Percentiles rank a stretch among this genome's conserved stretches.
Evolutionary conservation across 1,140 invertebrate genomes (phyloP).

Genomic region (Aphaenogaster rudis): DNA sequence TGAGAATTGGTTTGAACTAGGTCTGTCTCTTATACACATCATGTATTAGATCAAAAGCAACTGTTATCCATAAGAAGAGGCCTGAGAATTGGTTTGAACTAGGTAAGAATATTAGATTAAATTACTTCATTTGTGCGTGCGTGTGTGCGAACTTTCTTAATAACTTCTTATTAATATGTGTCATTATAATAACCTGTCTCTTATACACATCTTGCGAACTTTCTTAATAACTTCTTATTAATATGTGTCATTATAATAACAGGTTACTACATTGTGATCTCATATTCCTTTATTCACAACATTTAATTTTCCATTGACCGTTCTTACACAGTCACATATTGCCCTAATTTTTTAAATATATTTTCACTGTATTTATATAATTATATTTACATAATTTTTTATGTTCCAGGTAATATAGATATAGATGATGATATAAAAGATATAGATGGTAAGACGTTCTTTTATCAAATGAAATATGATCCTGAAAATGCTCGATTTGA

Average conservation of each 20-base stretch:
- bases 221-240: no score
- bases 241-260: no score
- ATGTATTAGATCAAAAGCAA: conserved; percentile 87
- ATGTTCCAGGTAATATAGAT: conserved; percentile 69
- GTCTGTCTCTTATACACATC: no score
- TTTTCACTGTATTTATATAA: not conserved
- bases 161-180: no score
- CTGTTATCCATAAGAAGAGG: conserved; percentile 72
- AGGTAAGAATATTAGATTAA: conserved; percentile 63
- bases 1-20: conserved; percentile 73
- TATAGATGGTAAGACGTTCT: conserved; percentile 89
- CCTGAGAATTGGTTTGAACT: conserved; percentile 73
- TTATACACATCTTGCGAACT: no score
- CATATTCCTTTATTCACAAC: no score
- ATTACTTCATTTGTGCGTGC: no score
- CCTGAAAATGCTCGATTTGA: conserved; percentile 91
- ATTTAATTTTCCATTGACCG: not conserved
- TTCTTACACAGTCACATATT: no score
- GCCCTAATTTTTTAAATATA: no score
- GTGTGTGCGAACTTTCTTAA: no score
- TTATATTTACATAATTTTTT: conserved; percentile 4
- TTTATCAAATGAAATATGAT: conserved; percentile 90
- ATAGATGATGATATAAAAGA: conserved; percentile 83
- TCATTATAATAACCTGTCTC: no score
- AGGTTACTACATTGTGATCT: no score